Base-by-base conservation (phyloP, 2,797 vertebrate species). In the Brachyrhaphis roseni region DNA sequence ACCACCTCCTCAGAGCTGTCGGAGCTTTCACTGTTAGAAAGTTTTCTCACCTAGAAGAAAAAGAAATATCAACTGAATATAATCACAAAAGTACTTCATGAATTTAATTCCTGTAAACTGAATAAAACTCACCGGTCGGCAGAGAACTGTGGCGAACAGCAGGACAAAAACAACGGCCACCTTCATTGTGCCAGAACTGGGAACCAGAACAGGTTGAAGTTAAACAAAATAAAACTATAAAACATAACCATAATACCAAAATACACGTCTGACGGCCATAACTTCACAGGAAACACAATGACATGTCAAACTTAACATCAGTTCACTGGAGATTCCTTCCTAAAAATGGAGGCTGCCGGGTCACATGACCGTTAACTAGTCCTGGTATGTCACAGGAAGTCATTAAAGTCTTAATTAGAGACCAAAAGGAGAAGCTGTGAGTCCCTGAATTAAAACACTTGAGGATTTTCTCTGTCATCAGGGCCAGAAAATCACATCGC, bases 1-100 rank as follows among this genome's bases (percentile, higher is more conserved):
- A 94, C 92, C 91, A 88, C 82, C 91, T 96, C 94, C 43, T 96
- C 96, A 10, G 95, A 95, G 81, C 96, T 96, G 88, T 96, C 95
- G 28, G 95, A 95, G 81, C 51, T 26, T 26, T 94, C 95, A 90
- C 85, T 92, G 41, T 10, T 11, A 2, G 92, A 84, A 23, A 64
- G 51, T 66, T 93, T 95, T 75, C 64, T 90, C 0, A 82, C 93
- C 96, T 96, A 68, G 47, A 88, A 89, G 55, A 75, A 12, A 75
- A 79, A 71, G 2, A 72, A 20, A n/a, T 1, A 36, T 36, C 16
- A 20, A 57, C 11, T 1, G 28, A 57, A 45, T 45, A 2, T 43
- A 20, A 55, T 28, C 16, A 71, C 20, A 12, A 26, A 36, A 34
- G 16, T 8, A 31, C 8, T 28, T 64, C 23, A 18, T 49, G 20